Percentiles rank a stretch among this genome's conserved stretches.
phyloP scores from a whole-genome alignment of 2,113 vertebrate genomes.

The Plotosus lineatus region DNA sequence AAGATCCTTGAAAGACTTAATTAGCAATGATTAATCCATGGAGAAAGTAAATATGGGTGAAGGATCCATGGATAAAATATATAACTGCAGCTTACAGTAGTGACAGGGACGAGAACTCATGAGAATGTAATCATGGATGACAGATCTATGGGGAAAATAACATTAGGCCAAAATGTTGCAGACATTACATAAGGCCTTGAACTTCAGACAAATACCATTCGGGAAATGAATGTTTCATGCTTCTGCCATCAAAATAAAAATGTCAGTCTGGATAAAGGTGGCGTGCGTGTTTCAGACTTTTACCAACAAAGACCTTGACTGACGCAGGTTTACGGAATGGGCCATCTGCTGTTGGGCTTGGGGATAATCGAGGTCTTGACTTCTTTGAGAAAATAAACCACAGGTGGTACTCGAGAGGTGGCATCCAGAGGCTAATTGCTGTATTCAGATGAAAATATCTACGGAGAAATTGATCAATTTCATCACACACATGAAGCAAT shows the following conservation, averaged over 20 bases:
- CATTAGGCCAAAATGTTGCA: background rate
- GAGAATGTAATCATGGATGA: background rate
- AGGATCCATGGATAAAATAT: background rate
- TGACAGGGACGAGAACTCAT: too few species aligned
- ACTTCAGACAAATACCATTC: background rate
- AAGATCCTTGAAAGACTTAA: background rate
- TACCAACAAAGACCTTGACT: background rate
- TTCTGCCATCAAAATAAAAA: constrained; percentile 5
- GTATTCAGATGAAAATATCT: background rate
- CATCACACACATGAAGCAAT: constrained; percentile 4
- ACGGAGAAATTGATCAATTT: background rate
- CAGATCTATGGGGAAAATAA: background rate
- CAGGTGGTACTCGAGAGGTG: constrained; percentile 16
- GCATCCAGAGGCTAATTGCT: too few species aligned
- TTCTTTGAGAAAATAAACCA: constrained; percentile 28
- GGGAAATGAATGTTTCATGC: background rate
- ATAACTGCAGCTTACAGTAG: too few species aligned
- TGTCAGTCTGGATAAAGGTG: background rate
- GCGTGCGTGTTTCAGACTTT: background rate
- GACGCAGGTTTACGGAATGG: background rate
- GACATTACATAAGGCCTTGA: background rate
- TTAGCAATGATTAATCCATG: background rate
- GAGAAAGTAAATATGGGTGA: background rate
- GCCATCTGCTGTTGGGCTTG: constrained; percentile 5
- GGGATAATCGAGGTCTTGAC: constrained; percentile 12